A percentile compares a stretch with the other conserved stretches of the same genome.
phyloP scores from a whole-genome alignment of 2,113 vertebrate genomes.

The Chrysochloris asiatica region DNA sequence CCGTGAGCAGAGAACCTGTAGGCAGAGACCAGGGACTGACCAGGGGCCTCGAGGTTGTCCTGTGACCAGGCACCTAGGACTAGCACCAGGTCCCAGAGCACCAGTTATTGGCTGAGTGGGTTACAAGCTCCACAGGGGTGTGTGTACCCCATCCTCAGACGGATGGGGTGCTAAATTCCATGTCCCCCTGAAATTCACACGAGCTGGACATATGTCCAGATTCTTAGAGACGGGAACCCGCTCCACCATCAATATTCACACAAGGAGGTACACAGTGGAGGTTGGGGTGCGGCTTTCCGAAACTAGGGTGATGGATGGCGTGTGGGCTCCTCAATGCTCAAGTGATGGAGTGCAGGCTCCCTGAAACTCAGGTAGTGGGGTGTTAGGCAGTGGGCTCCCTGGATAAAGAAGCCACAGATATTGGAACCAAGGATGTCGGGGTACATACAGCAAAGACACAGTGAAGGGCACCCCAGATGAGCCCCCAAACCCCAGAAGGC shows the following conservation, averaged over 20 bases:
- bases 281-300: no score
- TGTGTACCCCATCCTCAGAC: neutral
- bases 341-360: neutral
- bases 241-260: no score
- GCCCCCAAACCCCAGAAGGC: neutral
- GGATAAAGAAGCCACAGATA: rapidly evolving
- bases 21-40: no score
- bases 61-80: no score
- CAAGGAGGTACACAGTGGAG: no score
- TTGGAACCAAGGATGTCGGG: rapidly evolving
- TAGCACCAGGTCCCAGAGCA: no score
- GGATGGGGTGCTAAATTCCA: rapidly evolving
- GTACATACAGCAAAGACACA: neutral
- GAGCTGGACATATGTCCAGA: neutral
- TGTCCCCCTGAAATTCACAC: rapidly evolving
- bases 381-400: neutral
- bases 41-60: rapidly evolving
- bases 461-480: rapidly evolving
- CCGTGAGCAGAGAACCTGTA: rapidly evolving
- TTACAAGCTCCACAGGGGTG: rapidly evolving
- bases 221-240: no score
- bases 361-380: neutral
- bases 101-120: no score
- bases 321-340: no score
- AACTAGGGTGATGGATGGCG: no score